Evolutionary conservation across 2,797 vertebrate species (phyloP).

Genomic region (Steatocranus sp.): DNA sequence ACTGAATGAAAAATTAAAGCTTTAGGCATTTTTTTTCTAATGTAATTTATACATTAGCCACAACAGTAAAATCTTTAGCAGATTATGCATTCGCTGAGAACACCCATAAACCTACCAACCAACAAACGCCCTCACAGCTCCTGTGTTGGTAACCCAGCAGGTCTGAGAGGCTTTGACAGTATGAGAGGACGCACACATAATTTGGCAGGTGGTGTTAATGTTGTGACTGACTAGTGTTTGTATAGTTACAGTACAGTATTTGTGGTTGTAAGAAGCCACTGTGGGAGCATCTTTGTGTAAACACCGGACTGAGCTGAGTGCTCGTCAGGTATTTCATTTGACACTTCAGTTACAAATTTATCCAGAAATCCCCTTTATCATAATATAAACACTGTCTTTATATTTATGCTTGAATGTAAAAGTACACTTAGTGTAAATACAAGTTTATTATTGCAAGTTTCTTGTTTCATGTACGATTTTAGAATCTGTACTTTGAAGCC

Average conservation of each 20-base stretch:
- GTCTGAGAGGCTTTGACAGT: background rate
- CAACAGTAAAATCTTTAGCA: background rate
- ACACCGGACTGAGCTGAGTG: background rate
- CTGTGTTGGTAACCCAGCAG: background rate
- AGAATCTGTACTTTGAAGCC: background rate
- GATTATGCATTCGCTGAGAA: background rate
- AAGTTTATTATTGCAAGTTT: background rate
- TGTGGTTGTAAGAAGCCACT: background rate
- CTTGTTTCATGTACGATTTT: background rate
- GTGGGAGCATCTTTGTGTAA: background rate
- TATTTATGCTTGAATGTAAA: background rate
- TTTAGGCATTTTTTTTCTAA: background rate
- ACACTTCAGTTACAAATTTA: background rate
- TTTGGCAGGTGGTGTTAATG: background rate
- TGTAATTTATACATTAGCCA: background rate
- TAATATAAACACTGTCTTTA: background rate
- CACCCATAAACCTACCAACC: background rate
- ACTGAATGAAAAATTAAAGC: background rate
- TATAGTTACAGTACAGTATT: background rate
- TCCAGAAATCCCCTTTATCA: background rate
- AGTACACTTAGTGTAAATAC: background rate
- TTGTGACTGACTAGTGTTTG: background rate
- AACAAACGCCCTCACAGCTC: rapidly evolving
- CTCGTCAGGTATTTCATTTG: background rate
- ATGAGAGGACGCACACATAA: background rate